Base-by-base conservation (phyloP, 2,113 vertebrate species). In the Lucifuga dentata region DNA sequence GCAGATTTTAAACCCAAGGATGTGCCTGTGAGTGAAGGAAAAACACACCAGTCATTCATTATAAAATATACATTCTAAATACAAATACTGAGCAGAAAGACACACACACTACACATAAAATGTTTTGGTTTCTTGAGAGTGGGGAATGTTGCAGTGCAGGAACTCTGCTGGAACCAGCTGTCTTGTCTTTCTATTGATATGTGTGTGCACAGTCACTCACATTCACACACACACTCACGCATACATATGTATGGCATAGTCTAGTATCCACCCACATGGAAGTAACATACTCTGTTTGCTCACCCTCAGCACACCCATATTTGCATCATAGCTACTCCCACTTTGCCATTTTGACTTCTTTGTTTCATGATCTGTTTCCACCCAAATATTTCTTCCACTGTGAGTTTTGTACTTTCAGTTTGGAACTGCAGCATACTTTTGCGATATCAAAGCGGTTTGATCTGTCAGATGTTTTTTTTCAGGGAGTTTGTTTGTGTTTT, bases 1-100 rank as follows among this genome's bases (percentile, higher is more conserved):
- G 76, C 74, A 43, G 82, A 82, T 56, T 15, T 23, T 13, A 88
- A 84, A 78, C 85, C 87, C 11, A 58, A 76, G 20, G 85, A 86
- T 1, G 68, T 73, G 11, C 85, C 90, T 35, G 90, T 91, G 78
- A 89, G 89, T 90, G 35, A 68, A 52, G 2, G 7, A 5, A 7
- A 29, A 5, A 29, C 26, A 35, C 11, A 11, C 33, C n/a, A n/a
- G n/a, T n/a, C n/a, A n/a, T n/a, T n/a, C n/a, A n/a, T n/a, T n/a
- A n/a, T n/a, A n/a, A n/a, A n/a, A n/a, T n/a, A n/a, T n/a, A n/a
- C n/a, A n/a, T n/a, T n/a, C n/a, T n/a, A n/a, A n/a, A n/a, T 60
- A 8, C 17, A 58, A 11, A 40, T 35, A 21, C 16, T 16, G 5
- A 20, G 51, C 11, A 40, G 16, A n/a, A n/a, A n/a, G n/a, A 12